Conservation (phyloP, 2,797 vertebrate species). For the Scomberomorus guttatus region DNA sequence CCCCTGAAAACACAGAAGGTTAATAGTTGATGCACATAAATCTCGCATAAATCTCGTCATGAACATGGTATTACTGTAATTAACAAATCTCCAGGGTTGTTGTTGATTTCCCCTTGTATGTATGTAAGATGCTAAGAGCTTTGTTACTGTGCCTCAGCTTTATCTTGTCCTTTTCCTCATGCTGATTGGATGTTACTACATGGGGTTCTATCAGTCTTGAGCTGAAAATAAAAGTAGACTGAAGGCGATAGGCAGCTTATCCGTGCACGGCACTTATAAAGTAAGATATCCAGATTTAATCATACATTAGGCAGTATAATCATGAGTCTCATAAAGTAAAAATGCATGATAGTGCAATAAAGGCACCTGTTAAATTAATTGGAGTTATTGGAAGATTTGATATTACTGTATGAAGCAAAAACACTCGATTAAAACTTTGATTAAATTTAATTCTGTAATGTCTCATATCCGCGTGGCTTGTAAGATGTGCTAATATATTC, state of each 20-base stretch:
- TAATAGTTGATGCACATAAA: neutral
- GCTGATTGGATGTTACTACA: neutral
- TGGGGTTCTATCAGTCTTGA: neutral
- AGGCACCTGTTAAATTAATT: neutral
- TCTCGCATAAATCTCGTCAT: no score
- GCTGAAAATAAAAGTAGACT: neutral
- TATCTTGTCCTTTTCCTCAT: neutral
- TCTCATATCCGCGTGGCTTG: neutral
- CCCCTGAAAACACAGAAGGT: neutral
- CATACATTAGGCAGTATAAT: neutral
- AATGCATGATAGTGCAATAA: neutral
- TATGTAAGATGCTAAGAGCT: neutral
- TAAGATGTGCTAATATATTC: neutral
- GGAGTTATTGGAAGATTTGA: neutral
- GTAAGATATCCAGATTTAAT: slow-evolving; percentile 8
- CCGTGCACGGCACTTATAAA: neutral
- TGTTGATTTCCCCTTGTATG: neutral
- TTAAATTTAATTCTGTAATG: neutral
- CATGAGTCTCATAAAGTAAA: neutral
- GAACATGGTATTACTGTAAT: slow-evolving; percentile 14
- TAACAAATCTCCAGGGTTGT: slow-evolving; percentile 1
- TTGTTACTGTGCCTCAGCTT: neutral
- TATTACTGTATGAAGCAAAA: neutral
- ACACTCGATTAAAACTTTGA: neutral
- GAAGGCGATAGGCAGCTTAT: neutral